phyloP scores from a whole-genome alignment of 2,113 vertebrate species.

The Thamnaconus septentrionalis region DNA sequence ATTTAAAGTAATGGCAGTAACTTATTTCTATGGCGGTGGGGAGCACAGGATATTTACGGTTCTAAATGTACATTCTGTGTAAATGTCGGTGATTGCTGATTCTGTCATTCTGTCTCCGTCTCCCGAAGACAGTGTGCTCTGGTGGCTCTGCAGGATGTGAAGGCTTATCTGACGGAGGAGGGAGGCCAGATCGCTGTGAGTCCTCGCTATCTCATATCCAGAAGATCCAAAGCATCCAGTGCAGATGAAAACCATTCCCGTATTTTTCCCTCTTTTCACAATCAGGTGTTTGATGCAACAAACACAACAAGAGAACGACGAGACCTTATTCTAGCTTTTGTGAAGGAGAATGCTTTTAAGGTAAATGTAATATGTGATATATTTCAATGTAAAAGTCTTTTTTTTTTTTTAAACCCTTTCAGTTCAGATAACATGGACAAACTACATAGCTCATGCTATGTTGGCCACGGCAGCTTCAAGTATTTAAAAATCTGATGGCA shows the following conservation, averaged over 20 bases:
- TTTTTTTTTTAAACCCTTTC: too few species aligned
- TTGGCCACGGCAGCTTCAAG: too few species aligned
- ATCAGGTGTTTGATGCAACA: conserved; percentile 96
- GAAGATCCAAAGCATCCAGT: not conserved
- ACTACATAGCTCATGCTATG: too few species aligned
- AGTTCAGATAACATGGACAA: too few species aligned
- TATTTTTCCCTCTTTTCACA: not conserved
- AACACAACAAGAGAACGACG: conserved; percentile 95
- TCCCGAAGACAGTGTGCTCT: conserved; percentile 87
- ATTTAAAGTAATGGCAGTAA: too few species aligned
- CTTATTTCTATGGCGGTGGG: too few species aligned
- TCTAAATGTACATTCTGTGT: too few species aligned
- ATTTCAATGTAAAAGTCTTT: not conserved
- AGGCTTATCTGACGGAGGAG: conserved; percentile 85
- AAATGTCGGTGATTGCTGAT: not conserved
- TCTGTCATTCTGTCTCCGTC: not conserved
- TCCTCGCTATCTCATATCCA: conserved; percentile 7
- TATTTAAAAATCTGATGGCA: too few species aligned
- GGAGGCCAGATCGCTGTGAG: conserved; percentile 95
- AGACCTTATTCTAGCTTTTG: conserved; percentile 90
- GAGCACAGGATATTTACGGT: too few species aligned
- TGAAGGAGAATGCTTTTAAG: conserved; percentile 90
- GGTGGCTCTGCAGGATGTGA: conserved; percentile 91
- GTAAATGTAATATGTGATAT: conserved; percentile 56
- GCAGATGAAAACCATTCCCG: conserved; percentile 1